Evolutionary conservation across 2,797 vertebrate genomes (phyloP), one percentile per base, ranked within the genome.

Genomic region (Anomalospiza imberbis): DNA sequence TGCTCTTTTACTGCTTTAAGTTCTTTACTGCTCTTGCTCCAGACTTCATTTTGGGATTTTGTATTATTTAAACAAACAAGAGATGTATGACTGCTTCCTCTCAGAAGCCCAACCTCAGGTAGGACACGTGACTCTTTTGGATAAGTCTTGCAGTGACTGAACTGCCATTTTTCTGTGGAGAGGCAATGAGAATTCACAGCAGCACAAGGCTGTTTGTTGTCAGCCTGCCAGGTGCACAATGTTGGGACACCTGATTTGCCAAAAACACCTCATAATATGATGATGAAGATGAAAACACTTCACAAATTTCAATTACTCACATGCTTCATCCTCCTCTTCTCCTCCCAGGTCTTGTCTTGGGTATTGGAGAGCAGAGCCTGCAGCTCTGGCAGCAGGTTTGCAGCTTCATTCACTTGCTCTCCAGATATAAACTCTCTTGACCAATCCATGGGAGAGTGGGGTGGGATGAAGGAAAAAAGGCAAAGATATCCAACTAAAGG

Each of bases 221-320:
- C 75, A 75, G 63, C 17, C 38, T 72, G 45, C 7, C 18, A 13
- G 51, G 12, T 48, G 12, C 20, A 45, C 18, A 28, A 0, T 1
- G 0, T 5, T 18, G 25, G 36, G 42, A 47, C 32, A 28, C 17
- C 28, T 9, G 21, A 32, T 47, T 80, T 72, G 63, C 68, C 58
- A 34, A 47, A 85, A 67, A 4, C 1, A 0, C 3, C 11, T n/a
- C 1, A 5, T 18, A n/a, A 25, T 16, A 54, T 1, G 13, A 54
- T 1, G 13, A 20, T 26, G 18, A 24, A 50, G 34, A 47, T 14
- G 10, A 38, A 87, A 86, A 8, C 7, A 24, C 13, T 66, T 54
- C 40, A 67, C 11, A 19, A 24, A 15, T 74, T 63, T 63, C 53
- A 25, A 9, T 12, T 45, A 13, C 19, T 7, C 7, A 7, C 20